Conservation (phyloP, 2,113 vertebrate genomes). For the Lasiurus cinereus region DNA sequence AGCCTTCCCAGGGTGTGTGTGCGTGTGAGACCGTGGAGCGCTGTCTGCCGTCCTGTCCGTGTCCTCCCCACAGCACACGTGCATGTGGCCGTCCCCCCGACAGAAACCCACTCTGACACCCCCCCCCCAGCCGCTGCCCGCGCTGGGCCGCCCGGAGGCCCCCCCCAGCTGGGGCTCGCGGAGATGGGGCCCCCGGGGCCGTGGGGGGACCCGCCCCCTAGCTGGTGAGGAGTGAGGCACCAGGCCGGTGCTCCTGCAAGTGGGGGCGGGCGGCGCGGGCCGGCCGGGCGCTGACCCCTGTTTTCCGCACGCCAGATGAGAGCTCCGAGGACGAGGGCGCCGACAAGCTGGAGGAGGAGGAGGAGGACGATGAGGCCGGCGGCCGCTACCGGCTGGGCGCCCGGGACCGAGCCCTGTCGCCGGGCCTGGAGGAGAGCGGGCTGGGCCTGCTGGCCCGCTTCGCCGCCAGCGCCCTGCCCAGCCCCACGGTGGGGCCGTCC, state of each 20-base stretch:
- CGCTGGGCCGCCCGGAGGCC: slow-evolving; percentile 47
- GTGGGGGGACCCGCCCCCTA: not conserved
- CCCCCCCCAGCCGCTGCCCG: slow-evolving; percentile 38
- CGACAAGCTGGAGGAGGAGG: slow-evolving; percentile 85
- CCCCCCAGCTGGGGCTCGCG: not conserved
- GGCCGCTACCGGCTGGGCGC: slow-evolving; percentile 86
- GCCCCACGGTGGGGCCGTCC: slow-evolving; percentile 90
- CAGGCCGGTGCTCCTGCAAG: not conserved
- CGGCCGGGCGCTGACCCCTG: slow-evolving; percentile 75
- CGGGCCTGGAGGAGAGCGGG: slow-evolving; percentile 94
- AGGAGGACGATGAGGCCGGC: slow-evolving; percentile 85
- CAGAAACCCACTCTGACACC: slow-evolving; percentile 79
- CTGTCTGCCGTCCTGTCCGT: slow-evolving; percentile 81
- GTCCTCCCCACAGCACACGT: slow-evolving; percentile 81
- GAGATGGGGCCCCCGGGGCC: not conserved
- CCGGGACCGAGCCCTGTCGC: slow-evolving; percentile 87
- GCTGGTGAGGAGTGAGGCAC: slow-evolving; percentile 30
- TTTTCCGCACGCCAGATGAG: slow-evolving; percentile 91
- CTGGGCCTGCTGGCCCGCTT: slow-evolving; percentile 96
- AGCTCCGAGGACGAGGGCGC: slow-evolving; percentile 89
- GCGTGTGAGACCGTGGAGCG: slow-evolving; percentile 60
- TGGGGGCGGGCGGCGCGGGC: not conserved
- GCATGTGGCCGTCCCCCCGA: slow-evolving; percentile 84
- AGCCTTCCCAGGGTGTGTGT: slow-evolving; percentile 60
- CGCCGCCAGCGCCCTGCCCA: slow-evolving; percentile 94